Conservation (phyloP, 2,888 invertebrate species). For the Gasteruption jaculator region DNA sequence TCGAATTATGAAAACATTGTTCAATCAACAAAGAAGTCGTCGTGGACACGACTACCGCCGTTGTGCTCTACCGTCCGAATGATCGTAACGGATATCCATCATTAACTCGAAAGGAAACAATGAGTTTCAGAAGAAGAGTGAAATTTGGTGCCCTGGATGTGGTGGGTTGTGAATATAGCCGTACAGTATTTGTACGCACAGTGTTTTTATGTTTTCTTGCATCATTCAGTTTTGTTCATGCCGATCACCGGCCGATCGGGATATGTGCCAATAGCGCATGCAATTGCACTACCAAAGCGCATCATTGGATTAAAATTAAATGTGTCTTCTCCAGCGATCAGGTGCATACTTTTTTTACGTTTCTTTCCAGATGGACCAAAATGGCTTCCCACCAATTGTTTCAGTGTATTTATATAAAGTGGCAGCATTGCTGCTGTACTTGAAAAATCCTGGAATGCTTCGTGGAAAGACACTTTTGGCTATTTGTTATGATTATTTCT, state of each 20-base stretch:
- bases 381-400: no score
- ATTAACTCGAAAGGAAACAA: constrained; percentile 17
- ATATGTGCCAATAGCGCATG: constrained; percentile 61
- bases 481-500: no score
- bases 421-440: no score
- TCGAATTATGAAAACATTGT: no score
- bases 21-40: no score
- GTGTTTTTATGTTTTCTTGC: constrained; percentile 35
- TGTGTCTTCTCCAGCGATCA: constrained; percentile 60
- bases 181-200: constrained; percentile 27
- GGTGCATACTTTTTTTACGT: no score
- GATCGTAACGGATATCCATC: background rate
- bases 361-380: no score
- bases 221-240: constrained; percentile 23
- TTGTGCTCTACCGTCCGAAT: no score
- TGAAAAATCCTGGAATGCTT: no score
- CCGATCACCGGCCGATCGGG: constrained; percentile 38
- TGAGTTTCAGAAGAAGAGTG: constrained; percentile 25
- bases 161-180: constrained; percentile 35
- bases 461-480: no score
- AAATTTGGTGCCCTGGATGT: constrained; percentile 28
- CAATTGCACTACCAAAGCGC: constrained; percentile 57
- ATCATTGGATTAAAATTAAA: constrained; percentile 63
- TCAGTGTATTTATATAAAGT: no score
- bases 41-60: no score